Conservation (phyloP, 2,888 invertebrate species). For the Calliphora vomitoria region DNA sequence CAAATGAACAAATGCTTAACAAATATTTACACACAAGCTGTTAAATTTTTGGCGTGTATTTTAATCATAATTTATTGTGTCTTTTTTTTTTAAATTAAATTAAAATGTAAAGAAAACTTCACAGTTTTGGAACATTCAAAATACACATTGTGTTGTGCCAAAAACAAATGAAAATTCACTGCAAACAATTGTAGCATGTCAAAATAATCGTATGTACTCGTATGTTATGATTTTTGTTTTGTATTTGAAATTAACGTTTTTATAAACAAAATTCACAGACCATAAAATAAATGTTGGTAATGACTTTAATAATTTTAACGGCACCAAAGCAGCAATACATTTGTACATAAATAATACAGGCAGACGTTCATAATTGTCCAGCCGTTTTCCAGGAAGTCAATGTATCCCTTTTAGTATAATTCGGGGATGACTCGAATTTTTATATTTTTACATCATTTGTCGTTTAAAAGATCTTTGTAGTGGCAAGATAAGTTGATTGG, state of each 20-base stretch:
- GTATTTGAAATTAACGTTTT: constrained; percentile 20
- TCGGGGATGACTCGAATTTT: too few relatives aligned
- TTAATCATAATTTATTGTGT: neutral
- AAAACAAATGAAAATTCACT: constrained; percentile 24
- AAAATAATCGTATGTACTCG: neutral
- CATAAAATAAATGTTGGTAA: constrained; percentile 65
- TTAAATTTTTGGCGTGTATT: neutral
- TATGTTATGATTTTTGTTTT: neutral
- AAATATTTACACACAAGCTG: constrained; percentile 2
- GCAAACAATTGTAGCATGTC: constrained; percentile 26
- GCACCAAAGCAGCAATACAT: constrained; percentile 15
- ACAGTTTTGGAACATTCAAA: neutral
- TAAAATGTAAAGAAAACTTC: too few relatives aligned
- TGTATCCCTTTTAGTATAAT: too few relatives aligned
- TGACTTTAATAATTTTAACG: constrained; percentile 64
- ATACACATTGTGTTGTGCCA: neutral
- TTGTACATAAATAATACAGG: neutral
- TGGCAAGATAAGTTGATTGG: too few relatives aligned
- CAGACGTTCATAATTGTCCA: neutral
- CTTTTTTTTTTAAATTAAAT: neutral
- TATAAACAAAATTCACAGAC: constrained; percentile 61
- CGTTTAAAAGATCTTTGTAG: too few relatives aligned
- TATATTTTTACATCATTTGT: too few relatives aligned
- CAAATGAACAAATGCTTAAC: neutral
- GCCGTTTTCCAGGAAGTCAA: too few relatives aligned